Conservation (phyloP, 2,888 invertebrate genomes). For the Metacarcinus magister region DNA sequence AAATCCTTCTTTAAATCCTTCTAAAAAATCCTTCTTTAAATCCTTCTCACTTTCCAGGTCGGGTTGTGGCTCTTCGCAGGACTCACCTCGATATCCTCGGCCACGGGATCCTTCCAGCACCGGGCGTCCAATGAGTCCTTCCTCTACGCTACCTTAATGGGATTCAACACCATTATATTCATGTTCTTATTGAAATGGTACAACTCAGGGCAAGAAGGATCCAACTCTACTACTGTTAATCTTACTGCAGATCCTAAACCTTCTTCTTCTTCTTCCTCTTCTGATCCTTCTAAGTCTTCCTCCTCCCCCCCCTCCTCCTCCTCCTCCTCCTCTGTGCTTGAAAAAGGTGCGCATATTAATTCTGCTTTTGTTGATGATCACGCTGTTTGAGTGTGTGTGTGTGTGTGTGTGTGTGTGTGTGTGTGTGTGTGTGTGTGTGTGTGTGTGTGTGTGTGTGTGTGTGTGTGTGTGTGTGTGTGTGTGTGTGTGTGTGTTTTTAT, state of each 20-base stretch:
- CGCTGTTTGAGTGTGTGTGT: not conserved
- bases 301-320: not conserved
- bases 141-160: constrained; percentile 76
- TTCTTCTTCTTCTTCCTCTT: not conserved
- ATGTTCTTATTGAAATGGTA: constrained; percentile 72
- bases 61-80: constrained; percentile 80
- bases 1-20: not conserved
- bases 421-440: constrained; percentile 1
- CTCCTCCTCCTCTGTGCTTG: not conserved
- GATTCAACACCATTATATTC: constrained; percentile 77
- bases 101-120: constrained; percentile 74
- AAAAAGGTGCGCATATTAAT: not conserved
- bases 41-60: not conserved
- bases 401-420: not conserved
- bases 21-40: not conserved
- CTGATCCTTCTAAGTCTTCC: not conserved
- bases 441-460: not conserved
- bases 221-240: not conserved
- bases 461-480: not conserved
- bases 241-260: not conserved
- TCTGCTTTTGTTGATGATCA: not conserved
- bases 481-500: not conserved
- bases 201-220: constrained; percentile 2
- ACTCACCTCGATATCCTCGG: constrained; percentile 63
- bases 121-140: constrained; percentile 79